Conservation (phyloP, 2,797 vertebrate species). For the Catamblyrhynchus diadema region DNA sequence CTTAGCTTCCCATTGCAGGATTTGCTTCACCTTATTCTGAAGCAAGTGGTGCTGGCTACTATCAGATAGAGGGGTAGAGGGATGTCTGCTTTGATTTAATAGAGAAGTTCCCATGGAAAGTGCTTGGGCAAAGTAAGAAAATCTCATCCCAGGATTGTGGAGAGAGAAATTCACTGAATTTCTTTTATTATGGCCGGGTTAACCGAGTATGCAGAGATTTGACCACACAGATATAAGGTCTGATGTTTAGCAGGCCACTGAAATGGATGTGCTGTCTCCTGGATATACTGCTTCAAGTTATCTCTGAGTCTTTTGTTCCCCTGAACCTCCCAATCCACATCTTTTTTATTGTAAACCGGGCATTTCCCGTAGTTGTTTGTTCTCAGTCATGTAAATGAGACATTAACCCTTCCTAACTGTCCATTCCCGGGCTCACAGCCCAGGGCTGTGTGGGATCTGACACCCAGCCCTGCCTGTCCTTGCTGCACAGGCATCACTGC, state of each 20-base stretch:
- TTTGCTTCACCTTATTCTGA: slow-evolving; percentile 46
- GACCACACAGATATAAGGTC: neutral
- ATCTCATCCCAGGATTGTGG: neutral
- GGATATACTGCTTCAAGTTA: neutral
- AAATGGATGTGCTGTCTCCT: neutral
- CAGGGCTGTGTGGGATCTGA: neutral
- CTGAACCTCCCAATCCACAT: slow-evolving; percentile 11
- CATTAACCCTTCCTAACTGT: neutral
- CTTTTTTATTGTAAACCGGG: slow-evolving; percentile 4
- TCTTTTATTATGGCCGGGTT: neutral
- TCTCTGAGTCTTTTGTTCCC: neutral
- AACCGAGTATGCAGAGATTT: slow-evolving; percentile 24
- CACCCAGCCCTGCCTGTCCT: neutral
- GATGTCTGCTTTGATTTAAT: slow-evolving; percentile 50
- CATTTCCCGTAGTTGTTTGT: slow-evolving; percentile 45
- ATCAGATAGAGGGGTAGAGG: slow-evolving; percentile 13
- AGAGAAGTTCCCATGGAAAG: neutral
- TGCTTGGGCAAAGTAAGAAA: neutral
- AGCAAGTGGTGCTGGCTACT: slow-evolving; percentile 16
- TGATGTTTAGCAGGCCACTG: neutral
- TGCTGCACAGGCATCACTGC: neutral
- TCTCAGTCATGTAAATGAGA: slow-evolving; percentile 57
- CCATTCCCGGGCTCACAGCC: neutral
- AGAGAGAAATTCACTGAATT: slow-evolving; percentile 13
- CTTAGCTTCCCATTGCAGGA: slow-evolving; percentile 54